Evolutionary conservation across 2,113 vertebrate genomes (phyloP).

Genomic region (Leucopternis melanops): DNA sequence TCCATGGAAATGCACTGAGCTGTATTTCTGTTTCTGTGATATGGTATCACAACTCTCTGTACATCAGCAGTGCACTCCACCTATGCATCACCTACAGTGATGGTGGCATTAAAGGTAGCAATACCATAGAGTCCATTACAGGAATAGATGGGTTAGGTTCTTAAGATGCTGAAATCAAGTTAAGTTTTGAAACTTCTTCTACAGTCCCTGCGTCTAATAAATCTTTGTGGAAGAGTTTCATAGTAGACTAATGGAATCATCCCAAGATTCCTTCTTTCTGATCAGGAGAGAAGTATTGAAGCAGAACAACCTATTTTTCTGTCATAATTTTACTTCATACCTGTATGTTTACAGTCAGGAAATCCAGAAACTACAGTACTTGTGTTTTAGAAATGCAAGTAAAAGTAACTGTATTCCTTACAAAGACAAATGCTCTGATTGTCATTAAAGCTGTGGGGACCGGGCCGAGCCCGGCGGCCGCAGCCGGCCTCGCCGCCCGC

Average conservation of each 20-base stretch:
- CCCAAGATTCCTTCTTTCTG: neutral
- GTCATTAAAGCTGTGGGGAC: too few relatives aligned
- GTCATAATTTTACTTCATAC: neutral
- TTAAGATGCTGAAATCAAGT: neutral
- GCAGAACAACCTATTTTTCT: neutral
- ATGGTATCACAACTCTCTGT: neutral
- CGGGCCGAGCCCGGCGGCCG: too few relatives aligned
- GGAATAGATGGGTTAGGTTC: neutral
- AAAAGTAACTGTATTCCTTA: neutral
- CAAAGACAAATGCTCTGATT: neutral
- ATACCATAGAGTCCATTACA: neutral
- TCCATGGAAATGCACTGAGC: neutral
- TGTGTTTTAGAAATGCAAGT: neutral
- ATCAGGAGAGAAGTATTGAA: neutral
- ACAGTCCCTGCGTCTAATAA: neutral
- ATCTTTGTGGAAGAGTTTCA: neutral
- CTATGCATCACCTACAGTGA: neutral
- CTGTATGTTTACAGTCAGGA: neutral
- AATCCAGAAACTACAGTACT: neutral
- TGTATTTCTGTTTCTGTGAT: neutral
- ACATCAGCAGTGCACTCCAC: neutral
- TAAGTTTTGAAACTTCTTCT: neutral
- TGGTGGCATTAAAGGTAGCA: neutral
- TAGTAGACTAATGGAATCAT: neutral
- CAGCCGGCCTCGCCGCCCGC: too few relatives aligned